These are phyloP conservation scores for Tadarida brasiliensis DNA, from an alignment of 2,797 vertebrate genomes.

Conservation along the genomic window DNA sequence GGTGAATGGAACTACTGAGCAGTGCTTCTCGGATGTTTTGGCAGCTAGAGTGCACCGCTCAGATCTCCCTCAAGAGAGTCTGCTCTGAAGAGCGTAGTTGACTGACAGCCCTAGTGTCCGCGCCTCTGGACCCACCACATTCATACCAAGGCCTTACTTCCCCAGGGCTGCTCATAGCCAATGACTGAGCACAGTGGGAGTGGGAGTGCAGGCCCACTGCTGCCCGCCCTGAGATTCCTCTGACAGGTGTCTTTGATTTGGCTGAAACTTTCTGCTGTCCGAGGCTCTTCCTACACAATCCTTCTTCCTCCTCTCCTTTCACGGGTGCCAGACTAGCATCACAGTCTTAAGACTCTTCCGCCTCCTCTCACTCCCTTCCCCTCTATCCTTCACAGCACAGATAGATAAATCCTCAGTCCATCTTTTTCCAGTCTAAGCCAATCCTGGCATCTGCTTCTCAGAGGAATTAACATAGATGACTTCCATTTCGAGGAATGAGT, in stretches of 20 bases:
- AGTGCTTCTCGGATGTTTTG: neutral
- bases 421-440: neutral
- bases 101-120: neutral
- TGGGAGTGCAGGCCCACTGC: neutral
- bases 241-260: neutral
- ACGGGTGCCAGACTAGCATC: neutral
- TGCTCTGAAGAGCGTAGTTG: accelerated
- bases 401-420: neutral
- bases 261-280: neutral
- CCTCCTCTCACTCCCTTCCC: neutral
- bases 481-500: neutral
- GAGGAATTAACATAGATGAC: neutral
- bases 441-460: neutral
- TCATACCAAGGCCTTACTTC: neutral
- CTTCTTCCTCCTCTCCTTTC: neutral
- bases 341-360: neutral
- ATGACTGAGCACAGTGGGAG: neutral
- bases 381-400: neutral
- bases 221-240: neutral
- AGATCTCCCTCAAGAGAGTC: neutral
- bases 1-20: neutral
- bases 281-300: neutral
- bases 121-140: neutral
- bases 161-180: neutral
- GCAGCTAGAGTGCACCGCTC: accelerated